Percentiles rank a stretch among this genome's conserved stretches.
phyloP scores from a whole-genome alignment of 2,113 vertebrate genomes.

The Oplegnathus fasciatus region DNA sequence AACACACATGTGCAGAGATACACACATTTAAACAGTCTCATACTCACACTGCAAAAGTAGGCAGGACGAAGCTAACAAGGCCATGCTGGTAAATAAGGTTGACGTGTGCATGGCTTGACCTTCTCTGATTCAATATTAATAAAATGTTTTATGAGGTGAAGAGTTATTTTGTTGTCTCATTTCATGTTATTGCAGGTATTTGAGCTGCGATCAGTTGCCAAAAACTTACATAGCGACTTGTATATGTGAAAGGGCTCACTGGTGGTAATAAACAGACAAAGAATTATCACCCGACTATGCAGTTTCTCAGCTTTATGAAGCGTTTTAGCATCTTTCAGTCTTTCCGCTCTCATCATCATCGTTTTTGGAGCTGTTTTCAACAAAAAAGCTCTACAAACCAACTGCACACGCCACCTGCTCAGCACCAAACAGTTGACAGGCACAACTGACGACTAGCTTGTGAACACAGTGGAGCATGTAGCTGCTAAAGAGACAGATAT shows the following conservation, averaged over 20 bases:
- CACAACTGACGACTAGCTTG: not conserved
- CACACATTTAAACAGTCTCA: constrained; percentile 15
- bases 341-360: not conserved
- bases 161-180: not conserved
- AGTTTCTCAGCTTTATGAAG: not conserved
- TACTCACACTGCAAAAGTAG: constrained; percentile 5
- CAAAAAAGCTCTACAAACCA: not conserved
- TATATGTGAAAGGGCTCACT: not conserved
- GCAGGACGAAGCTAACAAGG: constrained; percentile 12
- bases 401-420: not conserved
- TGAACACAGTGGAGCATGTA: not conserved
- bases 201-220: not conserved
- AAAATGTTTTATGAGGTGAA: not conserved
- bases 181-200: not conserved
- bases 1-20: constrained; percentile 25
- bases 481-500: not conserved
- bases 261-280: not conserved
- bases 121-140: not conserved
- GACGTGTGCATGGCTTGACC: not conserved
- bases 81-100: not conserved
- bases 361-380: constrained; percentile 1
- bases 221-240: not conserved
- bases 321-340: constrained; percentile 4
- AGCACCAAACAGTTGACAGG: not conserved
- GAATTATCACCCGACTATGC: not conserved